Conservation (phyloP, 2,797 vertebrate species). For the Psittacula derbiana region DNA sequence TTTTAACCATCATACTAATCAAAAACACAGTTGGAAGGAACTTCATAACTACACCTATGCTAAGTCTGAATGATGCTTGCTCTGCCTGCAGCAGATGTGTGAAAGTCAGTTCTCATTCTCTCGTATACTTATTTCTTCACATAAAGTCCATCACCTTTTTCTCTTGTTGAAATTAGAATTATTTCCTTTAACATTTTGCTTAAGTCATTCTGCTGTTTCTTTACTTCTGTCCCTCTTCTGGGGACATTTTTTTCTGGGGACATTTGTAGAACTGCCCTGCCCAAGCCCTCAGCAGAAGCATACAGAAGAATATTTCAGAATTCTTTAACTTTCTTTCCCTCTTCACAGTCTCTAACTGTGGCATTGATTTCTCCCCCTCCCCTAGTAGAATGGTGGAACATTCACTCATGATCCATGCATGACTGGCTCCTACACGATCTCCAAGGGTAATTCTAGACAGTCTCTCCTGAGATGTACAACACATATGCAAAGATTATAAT, state of each 20-base stretch:
- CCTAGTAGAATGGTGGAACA: background rate
- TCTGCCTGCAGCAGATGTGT: background rate
- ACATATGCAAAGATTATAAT: background rate
- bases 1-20: background rate
- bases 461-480: background rate
- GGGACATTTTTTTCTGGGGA: background rate
- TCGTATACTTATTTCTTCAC: background rate
- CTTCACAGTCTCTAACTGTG: background rate
- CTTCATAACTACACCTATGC: background rate
- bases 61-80: background rate
- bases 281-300: background rate
- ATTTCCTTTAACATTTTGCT: background rate
- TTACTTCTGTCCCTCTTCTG: background rate
- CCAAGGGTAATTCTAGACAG: background rate
- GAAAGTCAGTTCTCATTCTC: background rate
- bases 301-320: background rate
- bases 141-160: background rate
- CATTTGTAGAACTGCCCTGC: background rate
- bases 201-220: fast-evolving
- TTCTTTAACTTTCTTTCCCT: background rate
- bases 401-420: background rate
- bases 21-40: background rate
- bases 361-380: background rate
- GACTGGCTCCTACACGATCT: background rate
- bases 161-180: background rate